phyloP scores from a whole-genome alignment of 2,113 vertebrate species.

The Campylomormyrus tamandua region DNA sequence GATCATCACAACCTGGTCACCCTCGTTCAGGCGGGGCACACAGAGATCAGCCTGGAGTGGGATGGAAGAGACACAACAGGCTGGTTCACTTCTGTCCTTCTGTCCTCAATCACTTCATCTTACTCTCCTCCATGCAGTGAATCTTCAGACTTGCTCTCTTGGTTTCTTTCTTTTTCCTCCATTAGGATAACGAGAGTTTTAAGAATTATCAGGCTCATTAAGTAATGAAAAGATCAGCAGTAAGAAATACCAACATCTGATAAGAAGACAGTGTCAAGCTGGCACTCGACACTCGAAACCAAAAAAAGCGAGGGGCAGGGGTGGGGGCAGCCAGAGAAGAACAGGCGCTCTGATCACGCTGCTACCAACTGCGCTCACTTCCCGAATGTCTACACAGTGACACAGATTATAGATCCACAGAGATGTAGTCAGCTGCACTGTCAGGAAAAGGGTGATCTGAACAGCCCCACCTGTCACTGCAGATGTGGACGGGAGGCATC shows the following conservation, averaged over 20 bases:
- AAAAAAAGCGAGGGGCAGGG: not conserved
- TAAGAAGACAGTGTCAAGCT: not conserved
- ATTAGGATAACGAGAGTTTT: not conserved
- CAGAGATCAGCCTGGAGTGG: constrained; percentile 82
- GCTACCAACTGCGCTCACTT: not conserved
- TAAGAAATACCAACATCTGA: not conserved
- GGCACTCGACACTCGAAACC: not conserved
- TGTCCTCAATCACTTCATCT: not conserved
- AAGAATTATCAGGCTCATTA: not conserved
- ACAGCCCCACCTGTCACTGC: not conserved
- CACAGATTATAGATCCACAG: not conserved
- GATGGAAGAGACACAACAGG: not conserved
- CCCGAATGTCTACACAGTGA: not conserved
- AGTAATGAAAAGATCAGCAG: not conserved
- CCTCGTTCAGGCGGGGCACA: constrained; percentile 94
- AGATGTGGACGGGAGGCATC: not conserved
- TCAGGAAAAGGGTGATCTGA: not conserved
- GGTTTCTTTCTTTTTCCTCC: not conserved
- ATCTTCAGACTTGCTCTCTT: not conserved
- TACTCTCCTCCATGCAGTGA: not conserved
- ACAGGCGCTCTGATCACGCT: not conserved
- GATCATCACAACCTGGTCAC: constrained; percentile 94
- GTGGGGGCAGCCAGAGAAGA: not conserved
- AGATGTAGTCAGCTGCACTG: not conserved
- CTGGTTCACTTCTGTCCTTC: not conserved